A percentile compares a stretch with the other conserved stretches of the same genome.
Conservation (phyloP, 1,140 invertebrate species). For the Bombus consobrinus region DNA sequence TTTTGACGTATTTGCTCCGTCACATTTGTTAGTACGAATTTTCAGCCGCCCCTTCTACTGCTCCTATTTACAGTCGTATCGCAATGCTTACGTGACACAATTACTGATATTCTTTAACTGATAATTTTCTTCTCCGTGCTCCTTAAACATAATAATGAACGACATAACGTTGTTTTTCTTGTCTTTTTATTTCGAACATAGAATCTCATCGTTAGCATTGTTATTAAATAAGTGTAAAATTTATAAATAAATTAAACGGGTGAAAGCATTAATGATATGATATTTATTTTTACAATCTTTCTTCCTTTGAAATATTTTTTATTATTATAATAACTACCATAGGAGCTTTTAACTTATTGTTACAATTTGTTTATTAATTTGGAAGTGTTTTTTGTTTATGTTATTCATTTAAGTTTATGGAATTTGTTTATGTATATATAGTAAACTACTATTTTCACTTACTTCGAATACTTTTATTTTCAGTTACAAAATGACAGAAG, state of each 20-base stretch:
- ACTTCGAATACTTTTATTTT: constrained; percentile 39
- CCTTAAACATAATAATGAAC: not conserved
- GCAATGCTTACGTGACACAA: constrained; percentile 23
- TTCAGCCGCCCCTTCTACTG: constrained; percentile 23
- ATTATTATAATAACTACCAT: too few relatives aligned
- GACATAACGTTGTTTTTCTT: not conserved
- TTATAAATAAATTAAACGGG: not conserved
- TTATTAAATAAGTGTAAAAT: not conserved
- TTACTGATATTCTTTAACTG: constrained; percentile 6
- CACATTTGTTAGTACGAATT: constrained; percentile 59
- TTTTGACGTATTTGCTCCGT: constrained; percentile 45
- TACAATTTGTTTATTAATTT: too few relatives aligned
- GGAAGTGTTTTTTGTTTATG: too few relatives aligned
- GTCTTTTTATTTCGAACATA: not conserved
- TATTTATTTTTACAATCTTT: not conserved
- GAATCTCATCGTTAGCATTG: not conserved
- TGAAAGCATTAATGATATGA: too few relatives aligned
- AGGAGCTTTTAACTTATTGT: too few relatives aligned
- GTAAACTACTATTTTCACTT: not conserved
- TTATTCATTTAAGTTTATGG: too few relatives aligned
- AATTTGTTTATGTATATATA: not conserved
- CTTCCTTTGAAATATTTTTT: too few relatives aligned
- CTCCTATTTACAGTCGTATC: constrained; percentile 11
- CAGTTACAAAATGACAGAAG: constrained; percentile 76
- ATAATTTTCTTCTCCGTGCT: not conserved